These are phyloP conservation scores for Amblyopsis hoosieri DNA, from an alignment of 2,797 vertebrate species.

Conservation along the genomic window DNA sequence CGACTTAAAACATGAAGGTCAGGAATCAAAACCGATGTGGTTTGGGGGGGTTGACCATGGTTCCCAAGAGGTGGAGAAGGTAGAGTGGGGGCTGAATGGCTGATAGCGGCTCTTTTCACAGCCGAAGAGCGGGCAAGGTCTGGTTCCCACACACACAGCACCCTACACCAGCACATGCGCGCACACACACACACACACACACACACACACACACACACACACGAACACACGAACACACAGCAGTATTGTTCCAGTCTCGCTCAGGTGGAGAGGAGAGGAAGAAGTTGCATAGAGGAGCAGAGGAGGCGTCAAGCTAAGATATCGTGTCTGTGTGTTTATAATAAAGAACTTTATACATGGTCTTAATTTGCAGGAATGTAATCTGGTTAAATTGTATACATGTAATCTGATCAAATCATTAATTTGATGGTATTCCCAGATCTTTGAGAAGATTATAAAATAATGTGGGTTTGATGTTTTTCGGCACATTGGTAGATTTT, in stretches of 20 bases:
- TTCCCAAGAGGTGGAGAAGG: constrained; percentile 41
- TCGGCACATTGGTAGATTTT: not conserved
- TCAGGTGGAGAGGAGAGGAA: too few species aligned
- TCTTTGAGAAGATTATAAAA: not conserved
- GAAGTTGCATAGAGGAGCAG: too few species aligned
- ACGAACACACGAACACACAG: constrained; percentile 44
- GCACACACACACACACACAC: not conserved
- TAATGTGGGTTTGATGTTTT: not conserved
- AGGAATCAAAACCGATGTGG: constrained; percentile 68
- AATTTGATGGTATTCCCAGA: not conserved
- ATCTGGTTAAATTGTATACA: constrained; percentile 9
- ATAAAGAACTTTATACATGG: too few species aligned
- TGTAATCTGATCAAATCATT: constrained; percentile 13
- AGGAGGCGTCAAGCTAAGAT: too few species aligned
- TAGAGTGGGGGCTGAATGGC: not conserved
- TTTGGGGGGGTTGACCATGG: constrained; percentile 37
- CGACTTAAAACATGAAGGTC: constrained; percentile 48
- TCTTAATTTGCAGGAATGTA: too few species aligned
- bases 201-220: constrained; percentile 33
- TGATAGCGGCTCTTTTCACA: constrained; percentile 66
- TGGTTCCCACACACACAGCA: constrained; percentile 74
- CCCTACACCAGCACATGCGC: constrained; percentile 42
- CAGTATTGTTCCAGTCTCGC: constrained; percentile 58
- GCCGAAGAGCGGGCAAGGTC: constrained; percentile 61
- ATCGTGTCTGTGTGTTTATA: too few species aligned